These are phyloP conservation scores for Empis livida DNA, from an alignment of 2,888 invertebrate species.

Conservation along the genomic window DNA sequence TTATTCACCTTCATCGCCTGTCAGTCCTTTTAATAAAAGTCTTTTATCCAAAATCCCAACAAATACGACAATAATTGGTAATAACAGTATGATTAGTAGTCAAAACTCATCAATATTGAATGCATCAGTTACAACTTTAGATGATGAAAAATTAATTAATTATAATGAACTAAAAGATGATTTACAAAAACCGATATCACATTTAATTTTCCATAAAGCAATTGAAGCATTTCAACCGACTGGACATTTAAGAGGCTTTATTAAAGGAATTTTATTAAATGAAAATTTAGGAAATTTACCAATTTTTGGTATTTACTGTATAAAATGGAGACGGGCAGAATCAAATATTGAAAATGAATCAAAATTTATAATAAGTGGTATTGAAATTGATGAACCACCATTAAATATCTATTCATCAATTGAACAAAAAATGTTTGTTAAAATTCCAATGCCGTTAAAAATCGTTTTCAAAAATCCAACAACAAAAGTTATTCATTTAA, in stretches of 20 bases:
- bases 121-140: constrained; percentile 14
- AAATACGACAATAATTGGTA: constrained; percentile 33
- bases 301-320: constrained; percentile 32
- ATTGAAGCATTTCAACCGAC: constrained; percentile 32
- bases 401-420: constrained; percentile 35
- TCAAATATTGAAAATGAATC: constrained; percentile 32
- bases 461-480: constrained; percentile 34
- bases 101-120: constrained; percentile 21
- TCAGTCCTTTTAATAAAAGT: constrained; percentile 21
- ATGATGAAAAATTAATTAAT: constrained; percentile 10
- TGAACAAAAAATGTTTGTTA: constrained; percentile 36
- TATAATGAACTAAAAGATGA: constrained; percentile 1
- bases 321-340: constrained; percentile 30
- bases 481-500: constrained; percentile 30
- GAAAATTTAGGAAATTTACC: constrained; percentile 11
- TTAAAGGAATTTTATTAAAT: constrained; percentile 23
- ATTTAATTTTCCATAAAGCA: constrained; percentile 28
- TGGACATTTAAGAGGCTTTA: constrained; percentile 31
- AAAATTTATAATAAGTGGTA: constrained; percentile 30
- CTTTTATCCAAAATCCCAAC: constrained; percentile 29
- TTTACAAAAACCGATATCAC: constrained; percentile 10
- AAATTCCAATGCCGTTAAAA: constrained; percentile 34
- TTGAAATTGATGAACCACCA: constrained; percentile 31
- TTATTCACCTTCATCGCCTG: constrained; percentile 10
- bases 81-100: constrained; percentile 20